Conservation (phyloP, 2,888 invertebrate species). For the Clunio marinus region DNA sequence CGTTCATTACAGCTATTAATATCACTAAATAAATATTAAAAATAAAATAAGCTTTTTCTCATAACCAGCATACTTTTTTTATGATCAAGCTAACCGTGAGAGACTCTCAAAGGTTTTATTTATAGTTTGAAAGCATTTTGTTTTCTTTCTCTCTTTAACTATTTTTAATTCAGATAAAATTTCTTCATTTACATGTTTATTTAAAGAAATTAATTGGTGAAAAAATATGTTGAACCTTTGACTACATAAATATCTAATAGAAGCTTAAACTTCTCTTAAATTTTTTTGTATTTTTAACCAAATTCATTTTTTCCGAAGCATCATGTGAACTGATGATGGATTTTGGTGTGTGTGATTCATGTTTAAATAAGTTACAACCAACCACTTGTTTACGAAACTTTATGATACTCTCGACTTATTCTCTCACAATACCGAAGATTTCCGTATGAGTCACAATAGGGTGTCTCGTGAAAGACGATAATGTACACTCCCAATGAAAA, state of each 20-base stretch:
- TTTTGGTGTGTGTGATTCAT: constrained; percentile 32
- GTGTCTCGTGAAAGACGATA: not conserved
- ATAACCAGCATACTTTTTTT: too few species aligned
- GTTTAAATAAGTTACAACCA: constrained; percentile 5
- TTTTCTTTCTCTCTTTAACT: not conserved
- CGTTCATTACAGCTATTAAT: constrained; percentile 15
- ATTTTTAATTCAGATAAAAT: not conserved
- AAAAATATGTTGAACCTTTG: too few species aligned
- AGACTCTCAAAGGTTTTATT: not conserved
- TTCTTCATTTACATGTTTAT: too few species aligned
- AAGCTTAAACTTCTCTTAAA: too few species aligned
- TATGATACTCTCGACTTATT: not conserved
- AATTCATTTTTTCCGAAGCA: not conserved
- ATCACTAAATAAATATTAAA: constrained; percentile 19
- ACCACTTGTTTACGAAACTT: constrained; percentile 39
- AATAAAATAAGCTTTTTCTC: too few species aligned
- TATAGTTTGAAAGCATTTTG: not conserved
- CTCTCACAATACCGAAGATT: not conserved
- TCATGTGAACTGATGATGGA: not conserved
- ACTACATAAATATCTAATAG: not conserved
- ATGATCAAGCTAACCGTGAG: constrained; percentile 5
- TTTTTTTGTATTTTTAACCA: not conserved
- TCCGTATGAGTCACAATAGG: not conserved
- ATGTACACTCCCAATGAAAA: constrained; percentile 12
- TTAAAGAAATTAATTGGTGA: too few species aligned